Evolutionary conservation across 2,113 vertebrate species (phyloP).

Genomic region (Psophia crepitans): DNA sequence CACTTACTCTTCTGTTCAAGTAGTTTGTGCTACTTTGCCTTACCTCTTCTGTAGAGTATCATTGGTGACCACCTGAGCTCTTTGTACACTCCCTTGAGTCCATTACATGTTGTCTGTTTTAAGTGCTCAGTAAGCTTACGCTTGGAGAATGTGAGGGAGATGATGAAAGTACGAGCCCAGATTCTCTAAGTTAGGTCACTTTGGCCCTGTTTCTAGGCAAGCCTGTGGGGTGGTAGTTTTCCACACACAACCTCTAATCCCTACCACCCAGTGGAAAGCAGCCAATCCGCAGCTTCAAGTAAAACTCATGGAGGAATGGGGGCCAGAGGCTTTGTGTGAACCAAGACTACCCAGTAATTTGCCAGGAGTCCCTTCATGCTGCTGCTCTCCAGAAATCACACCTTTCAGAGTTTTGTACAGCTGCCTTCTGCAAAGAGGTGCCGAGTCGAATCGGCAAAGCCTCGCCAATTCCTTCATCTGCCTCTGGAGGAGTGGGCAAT

Average conservation of each 20-base stretch:
- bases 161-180: not conserved
- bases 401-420: not conserved
- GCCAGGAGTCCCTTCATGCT: not conserved
- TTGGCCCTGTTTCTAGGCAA: not conserved
- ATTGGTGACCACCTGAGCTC: not conserved
- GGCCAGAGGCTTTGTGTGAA: not conserved
- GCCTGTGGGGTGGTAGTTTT: not conserved
- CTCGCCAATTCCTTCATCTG: not conserved
- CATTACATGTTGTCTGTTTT: not conserved
- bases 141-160: not conserved
- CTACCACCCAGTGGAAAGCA: not conserved
- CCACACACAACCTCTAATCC: not conserved
- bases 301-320: not conserved
- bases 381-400: constrained; percentile 17
- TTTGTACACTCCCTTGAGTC: not conserved
- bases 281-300: not conserved
- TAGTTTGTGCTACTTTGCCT: not conserved
- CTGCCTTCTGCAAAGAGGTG: not conserved
- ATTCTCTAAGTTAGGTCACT: not conserved
- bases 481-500: not conserved
- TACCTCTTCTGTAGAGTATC: not conserved
- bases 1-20: not conserved
- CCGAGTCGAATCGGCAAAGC: not conserved
- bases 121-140: not conserved
- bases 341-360: not conserved